phyloP scores from a whole-genome alignment of 2,888 invertebrate species.

The Salpingus planirostris region DNA sequence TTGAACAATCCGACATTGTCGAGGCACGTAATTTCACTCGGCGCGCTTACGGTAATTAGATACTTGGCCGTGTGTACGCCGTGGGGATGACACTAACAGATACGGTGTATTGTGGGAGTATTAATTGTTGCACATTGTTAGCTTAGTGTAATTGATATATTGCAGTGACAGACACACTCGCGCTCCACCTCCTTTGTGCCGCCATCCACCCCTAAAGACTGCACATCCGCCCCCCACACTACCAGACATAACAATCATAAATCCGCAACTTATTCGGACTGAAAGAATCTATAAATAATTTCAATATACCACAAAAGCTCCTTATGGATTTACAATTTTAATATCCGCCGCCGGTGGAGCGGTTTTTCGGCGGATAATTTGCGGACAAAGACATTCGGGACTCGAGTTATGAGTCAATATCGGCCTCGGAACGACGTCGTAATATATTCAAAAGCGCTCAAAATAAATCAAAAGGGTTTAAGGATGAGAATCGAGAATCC shows the following conservation, averaged over 20 bases:
- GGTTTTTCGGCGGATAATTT: slow-evolving; percentile 1
- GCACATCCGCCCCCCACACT: too few species aligned
- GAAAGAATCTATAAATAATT: too few species aligned
- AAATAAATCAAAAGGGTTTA: slow-evolving; percentile 15
- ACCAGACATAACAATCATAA: too few species aligned
- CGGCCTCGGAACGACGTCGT: slow-evolving; percentile 7
- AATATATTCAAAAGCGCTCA: slow-evolving; percentile 13
- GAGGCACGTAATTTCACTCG: neutral
- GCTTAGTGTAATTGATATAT: slow-evolving; percentile 13
- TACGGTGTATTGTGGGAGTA: slow-evolving; percentile 9
- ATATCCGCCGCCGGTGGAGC: slow-evolving; percentile 1
- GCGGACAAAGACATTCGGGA: slow-evolving; percentile 7
- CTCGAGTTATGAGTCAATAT: slow-evolving; percentile 14
- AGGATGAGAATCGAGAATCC: slow-evolving; percentile 14
- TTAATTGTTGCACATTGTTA: slow-evolving; percentile 13
- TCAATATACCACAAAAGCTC: too few species aligned
- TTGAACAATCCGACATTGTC: neutral
- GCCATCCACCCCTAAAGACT: too few species aligned
- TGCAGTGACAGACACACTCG: slow-evolving; percentile 11
- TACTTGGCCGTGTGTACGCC: slow-evolving; percentile 3
- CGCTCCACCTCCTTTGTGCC: neutral
- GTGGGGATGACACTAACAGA: slow-evolving; percentile 14
- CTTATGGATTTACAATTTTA: slow-evolving; percentile 10
- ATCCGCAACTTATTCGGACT: too few species aligned
- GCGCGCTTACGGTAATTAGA: neutral